Evolutionary conservation across 2,888 invertebrate genomes (phyloP), one percentile per base, ranked within the genome.

Genomic region (Baccha elongata): DNA sequence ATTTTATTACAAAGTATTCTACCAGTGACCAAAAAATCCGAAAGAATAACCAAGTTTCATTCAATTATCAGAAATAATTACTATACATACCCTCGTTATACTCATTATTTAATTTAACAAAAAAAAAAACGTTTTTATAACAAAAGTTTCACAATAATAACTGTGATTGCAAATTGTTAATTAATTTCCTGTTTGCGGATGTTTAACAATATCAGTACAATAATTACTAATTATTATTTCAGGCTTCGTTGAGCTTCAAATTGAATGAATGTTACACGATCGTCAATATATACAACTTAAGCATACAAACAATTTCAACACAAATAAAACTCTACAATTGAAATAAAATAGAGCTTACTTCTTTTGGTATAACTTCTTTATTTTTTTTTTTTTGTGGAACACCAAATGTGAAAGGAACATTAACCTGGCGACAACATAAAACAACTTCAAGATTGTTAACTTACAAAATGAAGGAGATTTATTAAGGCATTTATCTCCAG

Each of bases 371-470:
- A 17, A 46, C n/a, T 44, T 44, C 7, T 46, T 65, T 58, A n/a
- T 50, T n/a, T 15, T 46, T 1, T n/a, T 50, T 15, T 15, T 46
- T 1, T n/a, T 2, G 3, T 26, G 10, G 29, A 17, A 37, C 0
- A 15, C 29, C 53, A 76, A 76, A 75, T 68, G 68, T 68, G 75
- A 75, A 62, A 76, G 68, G 75, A 64, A 21, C 13, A 21, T 40
- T n/a, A 35, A 17, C 8, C 29, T 35, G 19, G 52, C n/a, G 19
- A 32, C 8, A 23, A 15, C 11, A 13, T 1, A 4, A 35, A 60
- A 35, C 21, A 15, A 21, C 23, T 6, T 4, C 11, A 17, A 37
- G 53, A 52, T 37, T 53, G 46, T 53, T 19, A 75, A 52, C 58
- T 23, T n/a, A 73, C 26, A 44, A 46, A 46, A 17, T 15, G 42